phyloP scores from a whole-genome alignment of 1,140 invertebrate species.

The Homarus americanus region DNA sequence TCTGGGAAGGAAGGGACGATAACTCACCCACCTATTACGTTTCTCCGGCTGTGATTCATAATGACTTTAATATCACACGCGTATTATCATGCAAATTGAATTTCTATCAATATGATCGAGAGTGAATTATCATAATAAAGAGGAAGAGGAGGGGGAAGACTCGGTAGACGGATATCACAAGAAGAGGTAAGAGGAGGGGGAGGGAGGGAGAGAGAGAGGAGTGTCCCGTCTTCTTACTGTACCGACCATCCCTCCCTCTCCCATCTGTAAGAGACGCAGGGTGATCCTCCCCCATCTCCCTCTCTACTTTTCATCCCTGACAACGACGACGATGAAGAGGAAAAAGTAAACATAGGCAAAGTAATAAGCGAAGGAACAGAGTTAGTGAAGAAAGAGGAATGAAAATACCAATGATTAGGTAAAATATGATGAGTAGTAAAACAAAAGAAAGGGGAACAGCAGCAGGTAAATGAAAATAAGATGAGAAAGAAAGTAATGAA shows the following conservation, averaged over 20 bases:
- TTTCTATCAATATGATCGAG: constrained; percentile 61
- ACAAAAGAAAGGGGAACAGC: not conserved
- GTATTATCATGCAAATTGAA: constrained; percentile 68
- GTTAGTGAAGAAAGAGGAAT: too few relatives aligned
- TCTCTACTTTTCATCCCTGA: too few relatives aligned
- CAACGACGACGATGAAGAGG: too few relatives aligned
- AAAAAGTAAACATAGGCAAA: not conserved
- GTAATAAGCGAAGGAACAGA: not conserved
- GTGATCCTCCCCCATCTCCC: too few relatives aligned
- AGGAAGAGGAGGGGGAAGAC: not conserved
- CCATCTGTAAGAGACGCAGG: too few relatives aligned
- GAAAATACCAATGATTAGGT: too few relatives aligned
- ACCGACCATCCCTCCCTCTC: too few relatives aligned
- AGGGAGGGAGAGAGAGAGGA: constrained; percentile 1
- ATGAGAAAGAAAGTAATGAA: not conserved
- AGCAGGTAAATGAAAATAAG: not conserved
- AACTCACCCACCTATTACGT: constrained; percentile 49
- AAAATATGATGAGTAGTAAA: not conserved
- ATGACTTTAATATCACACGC: constrained; percentile 56
- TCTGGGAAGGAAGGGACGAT: constrained; percentile 12
- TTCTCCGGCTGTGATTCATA: constrained; percentile 45
- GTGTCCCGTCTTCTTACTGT: too few relatives aligned
- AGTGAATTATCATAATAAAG: constrained; percentile 62
- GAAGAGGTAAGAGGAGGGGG: not conserved
- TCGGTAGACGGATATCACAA: not conserved